Evolutionary conservation across 2,888 invertebrate genomes (phyloP).

Genomic region (Philereme vetulata): DNA sequence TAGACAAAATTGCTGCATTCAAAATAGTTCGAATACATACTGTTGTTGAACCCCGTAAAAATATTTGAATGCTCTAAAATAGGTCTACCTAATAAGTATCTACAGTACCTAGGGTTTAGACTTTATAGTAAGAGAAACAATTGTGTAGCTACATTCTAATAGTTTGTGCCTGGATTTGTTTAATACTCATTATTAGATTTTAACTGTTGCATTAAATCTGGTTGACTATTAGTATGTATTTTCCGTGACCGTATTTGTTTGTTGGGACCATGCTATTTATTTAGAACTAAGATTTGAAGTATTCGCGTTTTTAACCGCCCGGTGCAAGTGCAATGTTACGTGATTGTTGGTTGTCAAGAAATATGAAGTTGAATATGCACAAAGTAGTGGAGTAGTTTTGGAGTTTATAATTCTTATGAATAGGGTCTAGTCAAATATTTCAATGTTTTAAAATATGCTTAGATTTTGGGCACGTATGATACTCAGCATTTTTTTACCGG

Average conservation of each 20-base stretch:
- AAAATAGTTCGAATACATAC: not conserved
- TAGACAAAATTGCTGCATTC: constrained; percentile 3
- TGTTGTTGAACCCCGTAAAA: constrained; percentile 14
- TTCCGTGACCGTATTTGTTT: constrained; percentile 20
- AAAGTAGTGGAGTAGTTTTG: constrained; percentile 31
- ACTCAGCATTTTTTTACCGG: not conserved
- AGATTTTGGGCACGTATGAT: not conserved
- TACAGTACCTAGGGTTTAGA: not conserved
- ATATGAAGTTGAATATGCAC: constrained; percentile 35
- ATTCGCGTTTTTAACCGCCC: constrained; percentile 50
- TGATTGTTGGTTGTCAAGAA: constrained; percentile 49
- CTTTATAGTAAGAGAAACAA: no score
- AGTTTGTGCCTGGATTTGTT: no score
- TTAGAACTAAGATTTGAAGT: constrained; percentile 43
- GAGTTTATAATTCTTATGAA: constrained; percentile 28
- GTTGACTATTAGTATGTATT: constrained; percentile 3
- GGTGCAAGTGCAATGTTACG: constrained; percentile 47
- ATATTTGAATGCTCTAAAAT: constrained; percentile 5
- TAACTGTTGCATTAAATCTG: not conserved
- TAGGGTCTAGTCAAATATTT: constrained; percentile 31
- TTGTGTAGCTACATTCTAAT: no score
- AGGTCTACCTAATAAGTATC: not conserved
- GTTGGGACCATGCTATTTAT: constrained; percentile 48
- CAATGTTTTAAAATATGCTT: constrained; percentile 20
- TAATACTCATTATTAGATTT: not conserved